These are phyloP conservation scores for Cataglyphis livida DNA, from an alignment of 2,888 invertebrate species.

Conservation along the genomic window DNA sequence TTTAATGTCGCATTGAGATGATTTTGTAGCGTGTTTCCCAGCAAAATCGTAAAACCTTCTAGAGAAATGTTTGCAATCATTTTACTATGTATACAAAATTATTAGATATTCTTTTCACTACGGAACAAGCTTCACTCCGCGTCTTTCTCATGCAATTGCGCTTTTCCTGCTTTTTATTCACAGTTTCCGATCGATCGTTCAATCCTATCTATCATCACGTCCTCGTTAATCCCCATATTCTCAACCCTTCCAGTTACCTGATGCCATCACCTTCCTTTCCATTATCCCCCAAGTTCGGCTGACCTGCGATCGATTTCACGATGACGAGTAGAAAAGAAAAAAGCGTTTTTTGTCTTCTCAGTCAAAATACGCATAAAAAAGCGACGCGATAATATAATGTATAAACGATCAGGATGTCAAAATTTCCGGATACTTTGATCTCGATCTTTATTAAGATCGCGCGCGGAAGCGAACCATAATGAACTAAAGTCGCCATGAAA, in stretches of 20 bases:
- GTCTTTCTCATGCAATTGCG: background rate
- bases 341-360: background rate
- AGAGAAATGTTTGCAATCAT: background rate
- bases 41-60: background rate
- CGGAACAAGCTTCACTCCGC: slow-evolving; percentile 62
- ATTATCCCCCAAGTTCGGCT: background rate
- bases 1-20: background rate
- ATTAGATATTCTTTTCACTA: slow-evolving; percentile 5
- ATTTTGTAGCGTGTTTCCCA: background rate
- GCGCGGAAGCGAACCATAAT: background rate
- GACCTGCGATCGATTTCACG: background rate
- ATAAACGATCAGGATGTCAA: background rate
- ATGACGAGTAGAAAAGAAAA: background rate
- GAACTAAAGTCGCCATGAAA: background rate
- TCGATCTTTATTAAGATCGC: background rate
- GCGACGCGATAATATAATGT: background rate
- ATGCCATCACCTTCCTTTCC: background rate
- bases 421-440: background rate
- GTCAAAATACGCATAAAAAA: background rate
- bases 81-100: background rate
- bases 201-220: background rate
- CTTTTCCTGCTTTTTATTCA: background rate
- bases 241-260: background rate
- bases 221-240: slow-evolving; percentile 49
- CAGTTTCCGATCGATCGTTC: background rate